These are phyloP conservation scores for Melipona quadrifasciata DNA, from an alignment of 1,140 invertebrate genomes.

Conservation along the genomic window DNA sequence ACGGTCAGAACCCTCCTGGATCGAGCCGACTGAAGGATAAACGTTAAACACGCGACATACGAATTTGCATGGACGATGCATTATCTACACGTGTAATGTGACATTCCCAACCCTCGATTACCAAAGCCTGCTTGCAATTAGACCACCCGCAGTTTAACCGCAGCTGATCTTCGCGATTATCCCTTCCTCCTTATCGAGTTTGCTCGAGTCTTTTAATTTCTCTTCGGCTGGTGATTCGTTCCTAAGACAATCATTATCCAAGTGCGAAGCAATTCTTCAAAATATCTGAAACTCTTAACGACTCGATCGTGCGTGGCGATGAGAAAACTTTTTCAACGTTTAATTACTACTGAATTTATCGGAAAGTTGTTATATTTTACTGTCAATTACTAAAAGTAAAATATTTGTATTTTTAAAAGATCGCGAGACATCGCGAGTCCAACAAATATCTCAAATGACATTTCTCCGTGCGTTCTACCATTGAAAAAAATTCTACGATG, in stretches of 20 bases:
- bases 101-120: constrained; percentile 63
- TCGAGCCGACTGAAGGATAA: constrained; percentile 58
- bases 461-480: neutral
- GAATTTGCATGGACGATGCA: constrained; percentile 66
- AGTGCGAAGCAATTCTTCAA: too few relatives aligned
- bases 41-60: constrained; percentile 64
- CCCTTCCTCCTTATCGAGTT: constrained; percentile 27
- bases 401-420: too few relatives aligned
- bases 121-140: constrained; percentile 57
- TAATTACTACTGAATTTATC: too few relatives aligned
- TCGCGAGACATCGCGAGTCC: neutral
- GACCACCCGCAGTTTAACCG: constrained; percentile 58
- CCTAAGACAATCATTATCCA: neutral
- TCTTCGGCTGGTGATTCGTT: constrained; percentile 43
- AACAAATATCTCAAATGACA: neutral
- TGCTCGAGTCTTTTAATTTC: constrained; percentile 62
- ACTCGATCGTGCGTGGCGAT: too few relatives aligned
- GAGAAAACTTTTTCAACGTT: too few relatives aligned
- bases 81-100: constrained; percentile 69
- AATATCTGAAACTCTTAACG: too few relatives aligned
- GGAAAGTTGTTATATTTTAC: too few relatives aligned
- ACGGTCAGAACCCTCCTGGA: constrained; percentile 30
- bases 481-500: neutral
- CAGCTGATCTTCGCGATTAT: constrained; percentile 54
- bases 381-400: too few relatives aligned